Base-by-base conservation (phyloP, 2,797 vertebrate species). In the Petrocephalus sullivani region DNA sequence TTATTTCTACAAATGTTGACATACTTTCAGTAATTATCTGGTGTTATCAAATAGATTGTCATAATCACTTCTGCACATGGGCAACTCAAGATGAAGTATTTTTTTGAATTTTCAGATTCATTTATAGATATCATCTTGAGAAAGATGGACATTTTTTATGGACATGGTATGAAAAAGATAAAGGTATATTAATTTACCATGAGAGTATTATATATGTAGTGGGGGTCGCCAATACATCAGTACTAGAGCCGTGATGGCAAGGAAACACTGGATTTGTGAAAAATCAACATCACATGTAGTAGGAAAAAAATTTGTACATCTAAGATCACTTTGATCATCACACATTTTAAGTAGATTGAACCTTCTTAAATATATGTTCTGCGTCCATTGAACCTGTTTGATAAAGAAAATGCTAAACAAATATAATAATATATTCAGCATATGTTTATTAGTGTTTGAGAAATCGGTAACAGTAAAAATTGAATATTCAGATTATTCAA, bases 61-160 rank as follows among this genome's bases (percentile, higher is more conserved):
- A 37, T 86, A 84, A 37, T 86, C 54, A 37, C 53, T 85, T 86
- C 60, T 60, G 33, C 56, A 86, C 56, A 93, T 95, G 94, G 95
- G 95, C 95, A 95, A 95, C 96, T 95, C 95, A 96, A 95, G 95
- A 95, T 96, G 96, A 96, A 96, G 95, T 96, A 95, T 95, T 96
- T 94, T 96, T 93, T 96, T 96, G 95, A 96, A 96, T 96, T 96
- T 91, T 95, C 95, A 96, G 95, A 96, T 96, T 96, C 95, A 96
- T 96, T 96, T 95, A 95, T 96, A 96, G 95, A 95, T 96, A 95
- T 96, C 95, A 96, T 96, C 96, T 96, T 96, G 95, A 96, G 94
- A 96, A 96, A 96, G 95, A 96, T 94, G 94, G 95, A 94, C 95
- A 95, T 96, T 94, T 95, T 96, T 94, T 96, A 96, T 96, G 95